These are phyloP conservation scores for Osmerus eperlanus DNA, from an alignment of 2,113 vertebrate genomes.

Conservation along the genomic window DNA sequence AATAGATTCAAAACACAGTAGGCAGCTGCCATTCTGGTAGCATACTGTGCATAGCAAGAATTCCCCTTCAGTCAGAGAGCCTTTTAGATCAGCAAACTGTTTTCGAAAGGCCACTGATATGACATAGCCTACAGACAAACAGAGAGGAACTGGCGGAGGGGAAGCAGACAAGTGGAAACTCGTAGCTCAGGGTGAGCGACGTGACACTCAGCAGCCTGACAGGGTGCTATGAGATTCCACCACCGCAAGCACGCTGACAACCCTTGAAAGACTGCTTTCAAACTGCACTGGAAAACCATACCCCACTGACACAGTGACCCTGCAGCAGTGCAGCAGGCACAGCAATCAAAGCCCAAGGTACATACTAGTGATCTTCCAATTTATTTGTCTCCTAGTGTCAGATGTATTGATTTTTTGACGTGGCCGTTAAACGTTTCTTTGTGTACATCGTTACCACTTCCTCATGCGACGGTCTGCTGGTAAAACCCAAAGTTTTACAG, in stretches of 20 bases:
- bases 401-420: too few species aligned
- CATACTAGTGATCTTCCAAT: not conserved
- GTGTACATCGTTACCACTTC: too few species aligned
- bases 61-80: constrained; percentile 21
- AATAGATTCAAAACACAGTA: too few species aligned
- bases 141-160: constrained; percentile 21
- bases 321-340: too few species aligned
- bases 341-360: not conserved
- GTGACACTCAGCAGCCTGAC: constrained; percentile 34
- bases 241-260: constrained; percentile 26
- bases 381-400: too few species aligned
- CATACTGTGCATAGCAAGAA: not conserved
- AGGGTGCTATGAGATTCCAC: constrained; percentile 40
- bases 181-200: constrained; percentile 31
- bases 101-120: constrained; percentile 17
- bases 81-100: not conserved
- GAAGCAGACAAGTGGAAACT: constrained; percentile 41
- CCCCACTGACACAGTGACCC: constrained; percentile 18
- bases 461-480: too few species aligned
- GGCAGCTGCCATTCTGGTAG: too few species aligned
- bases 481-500: too few species aligned
- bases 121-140: constrained; percentile 8
- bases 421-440: too few species aligned
- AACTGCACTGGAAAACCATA: constrained; percentile 47
- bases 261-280: constrained; percentile 39